A percentile compares a stretch with the other conserved stretches of the same genome.
Conservation (phyloP, 1,140 invertebrate genomes). For the Drosophila saltans region DNA sequence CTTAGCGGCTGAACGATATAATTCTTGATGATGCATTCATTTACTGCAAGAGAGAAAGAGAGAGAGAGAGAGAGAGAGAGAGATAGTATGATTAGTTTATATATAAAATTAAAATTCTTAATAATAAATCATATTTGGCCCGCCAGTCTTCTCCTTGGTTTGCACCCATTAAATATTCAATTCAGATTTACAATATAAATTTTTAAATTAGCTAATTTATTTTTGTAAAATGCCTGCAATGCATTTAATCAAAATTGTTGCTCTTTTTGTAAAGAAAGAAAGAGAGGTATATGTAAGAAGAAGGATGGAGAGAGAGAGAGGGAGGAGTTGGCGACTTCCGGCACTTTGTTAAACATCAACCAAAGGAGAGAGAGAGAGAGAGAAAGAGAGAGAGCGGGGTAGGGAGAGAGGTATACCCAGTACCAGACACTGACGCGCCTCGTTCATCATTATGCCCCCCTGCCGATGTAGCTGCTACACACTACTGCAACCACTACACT, state of each 20-base stretch:
- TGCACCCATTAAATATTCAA: constrained; percentile 20
- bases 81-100: not conserved
- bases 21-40: constrained; percentile 46
- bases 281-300: too few relatives aligned
- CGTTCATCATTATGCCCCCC: constrained; percentile 55
- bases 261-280: not conserved
- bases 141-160: not conserved
- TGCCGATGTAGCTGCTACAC: not conserved
- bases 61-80: constrained; percentile 22
- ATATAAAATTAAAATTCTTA: not conserved
- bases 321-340: constrained; percentile 56
- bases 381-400: constrained; percentile 2
- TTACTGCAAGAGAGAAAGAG: constrained; percentile 54
- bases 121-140: too few relatives aligned
- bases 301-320: not conserved
- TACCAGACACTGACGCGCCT: constrained; percentile 32
- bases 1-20: constrained; percentile 51
- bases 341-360: constrained; percentile 49
- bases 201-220: constrained; percentile 69
- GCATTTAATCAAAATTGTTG: constrained; percentile 71
- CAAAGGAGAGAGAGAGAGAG: constrained; percentile 12
- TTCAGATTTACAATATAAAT: constrained; percentile 50
- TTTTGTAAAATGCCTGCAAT: constrained; percentile 55
- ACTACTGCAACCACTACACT: not conserved
- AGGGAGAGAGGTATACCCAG: not conserved